A percentile compares a stretch with the other conserved stretches of the same genome.
These are phyloP conservation scores for Aphrocallistes beatrix DNA, from an alignment of 37 sponge, comb jelly and placozoan species.

Conservation along the genomic window DNA sequence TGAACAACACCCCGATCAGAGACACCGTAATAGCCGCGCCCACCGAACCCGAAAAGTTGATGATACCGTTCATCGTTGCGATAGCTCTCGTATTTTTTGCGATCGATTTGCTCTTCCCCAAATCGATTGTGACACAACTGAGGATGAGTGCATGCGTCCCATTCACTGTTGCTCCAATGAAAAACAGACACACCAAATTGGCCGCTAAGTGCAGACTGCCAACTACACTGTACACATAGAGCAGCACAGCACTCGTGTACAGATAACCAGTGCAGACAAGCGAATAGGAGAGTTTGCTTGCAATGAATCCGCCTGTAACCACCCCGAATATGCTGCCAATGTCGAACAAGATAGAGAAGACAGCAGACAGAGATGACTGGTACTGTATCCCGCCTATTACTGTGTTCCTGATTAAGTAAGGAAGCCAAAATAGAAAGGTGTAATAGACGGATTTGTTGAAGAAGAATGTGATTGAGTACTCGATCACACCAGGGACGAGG, in stretches of 20 bases:
- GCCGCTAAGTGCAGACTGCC: background rate
- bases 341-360: background rate
- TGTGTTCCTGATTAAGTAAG: constrained; percentile 4
- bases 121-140: background rate
- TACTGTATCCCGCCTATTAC: background rate
- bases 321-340: background rate
- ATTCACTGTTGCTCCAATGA: background rate
- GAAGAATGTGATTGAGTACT: background rate
- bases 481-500: background rate
- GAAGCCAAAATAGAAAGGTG: background rate
- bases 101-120: background rate
- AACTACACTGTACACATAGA: background rate
- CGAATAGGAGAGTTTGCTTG: background rate
- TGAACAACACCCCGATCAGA: background rate
- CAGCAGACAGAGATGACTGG: background rate
- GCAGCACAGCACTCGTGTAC: background rate
- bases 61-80: background rate
- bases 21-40: background rate
- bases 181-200: background rate
- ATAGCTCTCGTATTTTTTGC: background rate
- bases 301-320: background rate
- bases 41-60: background rate
- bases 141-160: background rate
- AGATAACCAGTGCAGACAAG: background rate
- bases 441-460: constrained; percentile 4